Percentiles rank a stretch among this genome's conserved stretches.
Conservation (phyloP, 2,113 vertebrate genomes). For the Malaclemys terrapin region DNA sequence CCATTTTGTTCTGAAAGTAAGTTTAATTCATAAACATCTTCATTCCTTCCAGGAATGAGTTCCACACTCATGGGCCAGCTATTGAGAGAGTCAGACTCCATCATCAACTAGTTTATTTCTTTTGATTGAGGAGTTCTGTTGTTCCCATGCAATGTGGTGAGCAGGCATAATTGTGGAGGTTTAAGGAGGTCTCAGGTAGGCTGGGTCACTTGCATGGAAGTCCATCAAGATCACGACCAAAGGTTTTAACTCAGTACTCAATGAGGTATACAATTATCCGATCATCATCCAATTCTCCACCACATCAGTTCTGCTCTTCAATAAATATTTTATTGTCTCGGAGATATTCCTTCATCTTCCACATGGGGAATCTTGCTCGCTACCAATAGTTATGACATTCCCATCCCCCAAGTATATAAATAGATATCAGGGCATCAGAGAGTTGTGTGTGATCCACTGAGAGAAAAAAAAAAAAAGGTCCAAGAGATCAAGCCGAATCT, state of each 20-base stretch:
- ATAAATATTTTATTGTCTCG: not conserved
- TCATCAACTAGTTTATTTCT: too few relatives aligned
- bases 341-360: not conserved
- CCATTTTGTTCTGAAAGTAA: too few relatives aligned
- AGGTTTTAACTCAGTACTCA: not conserved
- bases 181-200: not conserved
- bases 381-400: rapidly evolving
- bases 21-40: too few relatives aligned
- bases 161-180: not conserved
- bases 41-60: too few relatives aligned
- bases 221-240: not conserved
- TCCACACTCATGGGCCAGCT: too few relatives aligned
- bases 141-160: not conserved
- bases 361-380: not conserved
- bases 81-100: too few relatives aligned
- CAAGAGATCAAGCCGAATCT: not conserved
- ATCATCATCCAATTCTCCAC: not conserved
- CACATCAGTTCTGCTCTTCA: not conserved
- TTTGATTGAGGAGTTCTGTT: not conserved
- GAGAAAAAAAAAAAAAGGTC: not conserved
- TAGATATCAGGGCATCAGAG: not conserved
- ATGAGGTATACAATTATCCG: not conserved
- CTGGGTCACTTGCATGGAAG: not conserved
- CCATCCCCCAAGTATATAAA: not conserved
- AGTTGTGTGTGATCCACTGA: not conserved